Base-by-base conservation (phyloP, 2,113 vertebrate genomes). In the Pseudopipra pipra region DNA sequence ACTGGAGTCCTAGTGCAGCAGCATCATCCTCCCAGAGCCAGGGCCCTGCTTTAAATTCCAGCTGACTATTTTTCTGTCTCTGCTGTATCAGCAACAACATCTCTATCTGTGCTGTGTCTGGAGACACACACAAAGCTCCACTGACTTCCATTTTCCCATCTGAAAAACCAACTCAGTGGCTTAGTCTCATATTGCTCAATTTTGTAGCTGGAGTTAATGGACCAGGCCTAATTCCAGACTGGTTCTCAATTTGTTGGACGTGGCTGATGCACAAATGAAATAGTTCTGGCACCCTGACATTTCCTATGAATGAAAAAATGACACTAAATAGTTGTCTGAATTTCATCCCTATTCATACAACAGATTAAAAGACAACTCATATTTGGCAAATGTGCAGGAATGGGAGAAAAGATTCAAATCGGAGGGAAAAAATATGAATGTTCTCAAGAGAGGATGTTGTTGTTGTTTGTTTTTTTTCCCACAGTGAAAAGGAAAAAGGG, bases 221-320 rank as follows among this genome's bases (percentile, higher is more conserved):
- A 30, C 84, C 71, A 85, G 84, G 41, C 80, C 87, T 54, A 39
- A 89, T 95, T 95, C 86, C 83, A 78, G 80, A 5, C 33, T 72
- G 73, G 83, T 61, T 92, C 80, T 72, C 61, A 35, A 31, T 47
- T 72, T 1, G 0, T 8, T 75, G 84, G 56, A 91, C 72, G 80
- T 46, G 70, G 72, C 17, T 72, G 87, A 75, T 94, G 91, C 80
- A 65, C 86, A 87, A 79, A 94, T 72, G 80, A 61, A 78, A 82
- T 25, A 18, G 65, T 89, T 94, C 74, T 95, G 93, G 87, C 96
- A 65, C 54, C 37, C 41, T 37, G 73, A 30, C 3, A 6, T 68
- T 95, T 89, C 66, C 91, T 62, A 61, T 78, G 95, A 95, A 84
- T 94, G 94, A 90, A 82, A 82, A 81, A 91, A 95, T 91, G 84